Evolutionary conservation across 2,113 vertebrate genomes (phyloP), one percentile per base, ranked within the genome.

Genomic region (Triplophysa siluroides): DNA sequence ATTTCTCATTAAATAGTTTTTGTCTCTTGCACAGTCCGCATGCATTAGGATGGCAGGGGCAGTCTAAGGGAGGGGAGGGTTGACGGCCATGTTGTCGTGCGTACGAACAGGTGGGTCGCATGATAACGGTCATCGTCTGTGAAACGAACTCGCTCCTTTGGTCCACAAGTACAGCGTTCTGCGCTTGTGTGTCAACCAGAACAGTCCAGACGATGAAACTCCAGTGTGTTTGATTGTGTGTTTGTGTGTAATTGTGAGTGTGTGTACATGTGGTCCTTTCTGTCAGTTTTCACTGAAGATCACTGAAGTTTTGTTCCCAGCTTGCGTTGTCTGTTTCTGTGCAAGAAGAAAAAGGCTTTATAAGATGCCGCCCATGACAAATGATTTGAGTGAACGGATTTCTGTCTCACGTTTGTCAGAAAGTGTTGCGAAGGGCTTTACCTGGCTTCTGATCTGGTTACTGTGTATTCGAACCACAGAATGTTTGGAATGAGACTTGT

Each of bases 401-500:
- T 45, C 43, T 11, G 8, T 21, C 18, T 60, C 10, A 61, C 9
- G 26, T 52, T 43, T 43, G 38, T 10, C 1, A 11, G 12, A 41
- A 24, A 21, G 18, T 24, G 7, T 2, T 45, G 16, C 18, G 1
- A 4, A 26, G 16, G 2, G 8, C 0, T 92, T 93, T 88, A 99
- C 98, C 98, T 96, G 81, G 98, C 97, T 92, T 99, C 98, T 92
- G 97, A 95, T 92, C 98, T 95, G 12, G 97, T 98, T 78, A 99
- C 97, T 69, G 98, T 98, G 85, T 99, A 99, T 85, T 99, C 98
- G 90, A 99, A 99, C 98, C 98, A 99, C 84, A 99, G 90, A 79
- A 99, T 98, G 64, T 99, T 99, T 67, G 98, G 98, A 83, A 99
- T 99, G 90, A 99, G 94, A 90, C 98, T 99, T 33, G 98, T 99